Evolutionary conservation across 2,113 vertebrate species (phyloP).

Genomic region (crab-eating macaque (Macaca fascicularis)): T2T-MFA8v1.1 NC_088375.1:146264501-146265000

Average conservation of each 20-base stretch:
- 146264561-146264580: background rate
- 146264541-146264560: background rate
- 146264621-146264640: conserved; percentile 18
- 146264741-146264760: background rate
- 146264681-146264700: background rate
- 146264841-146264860: background rate
- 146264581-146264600: background rate
- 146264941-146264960: background rate
- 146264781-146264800: background rate
- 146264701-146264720: background rate
- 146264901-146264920: background rate
- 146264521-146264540: background rate
- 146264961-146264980: background rate
- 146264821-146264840: background rate
- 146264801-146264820: background rate
- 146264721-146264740: background rate
- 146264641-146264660: background rate
- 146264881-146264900: background rate
- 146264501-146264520: conserved; percentile 85
- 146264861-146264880: background rate
- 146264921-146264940: background rate
- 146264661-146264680: background rate
- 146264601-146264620: background rate
- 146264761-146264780: background rate
- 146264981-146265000: background rate